A percentile compares a stretch with the other conserved stretches of the same genome.
These are phyloP conservation scores for Listronotus oregonensis DNA, from an alignment of 1,140 invertebrate species.

Conservation along the genomic window DNA sequence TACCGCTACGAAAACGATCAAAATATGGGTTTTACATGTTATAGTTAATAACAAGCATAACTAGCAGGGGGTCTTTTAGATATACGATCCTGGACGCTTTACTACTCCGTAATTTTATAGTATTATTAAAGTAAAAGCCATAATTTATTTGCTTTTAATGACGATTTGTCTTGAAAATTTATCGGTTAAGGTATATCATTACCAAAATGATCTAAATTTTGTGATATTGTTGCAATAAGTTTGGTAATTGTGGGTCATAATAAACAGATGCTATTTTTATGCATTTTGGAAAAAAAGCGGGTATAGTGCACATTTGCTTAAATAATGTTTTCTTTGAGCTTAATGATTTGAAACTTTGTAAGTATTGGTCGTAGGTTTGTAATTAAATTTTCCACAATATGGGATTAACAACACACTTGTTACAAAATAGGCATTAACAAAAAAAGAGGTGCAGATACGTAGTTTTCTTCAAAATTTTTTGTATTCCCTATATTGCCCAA, in stretches of 20 bases:
- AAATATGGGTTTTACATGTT: conserved; percentile 16
- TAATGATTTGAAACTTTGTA: no score
- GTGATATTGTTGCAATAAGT: neutral
- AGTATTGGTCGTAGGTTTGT: no score
- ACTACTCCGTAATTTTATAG: conserved; percentile 27
- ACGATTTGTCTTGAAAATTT: conserved; percentile 12
- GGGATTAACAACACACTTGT: no score
- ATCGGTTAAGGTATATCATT: conserved; percentile 17
- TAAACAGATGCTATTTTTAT: no score
- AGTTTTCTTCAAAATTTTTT: no score
- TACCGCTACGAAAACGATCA: conserved; percentile 4
- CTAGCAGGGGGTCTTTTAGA: conserved; percentile 17
- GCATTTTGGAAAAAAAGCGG: no score
- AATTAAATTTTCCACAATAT: no score
- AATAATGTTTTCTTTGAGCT: no score
- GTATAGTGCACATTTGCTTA: no score
- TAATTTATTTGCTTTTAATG: conserved; percentile 32
- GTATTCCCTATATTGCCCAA: no score
- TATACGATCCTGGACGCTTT: conserved; percentile 24
- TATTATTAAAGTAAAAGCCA: conserved; percentile 31
- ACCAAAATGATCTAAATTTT: conserved; percentile 27
- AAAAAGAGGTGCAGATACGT: no score
- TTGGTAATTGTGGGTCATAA: neutral
- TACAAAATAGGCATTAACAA: no score
- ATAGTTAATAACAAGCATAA: conserved; percentile 16